These are phyloP conservation scores for Eubasilissa regina DNA, from an alignment of 1,140 invertebrate species.

Conservation along the genomic window DNA sequence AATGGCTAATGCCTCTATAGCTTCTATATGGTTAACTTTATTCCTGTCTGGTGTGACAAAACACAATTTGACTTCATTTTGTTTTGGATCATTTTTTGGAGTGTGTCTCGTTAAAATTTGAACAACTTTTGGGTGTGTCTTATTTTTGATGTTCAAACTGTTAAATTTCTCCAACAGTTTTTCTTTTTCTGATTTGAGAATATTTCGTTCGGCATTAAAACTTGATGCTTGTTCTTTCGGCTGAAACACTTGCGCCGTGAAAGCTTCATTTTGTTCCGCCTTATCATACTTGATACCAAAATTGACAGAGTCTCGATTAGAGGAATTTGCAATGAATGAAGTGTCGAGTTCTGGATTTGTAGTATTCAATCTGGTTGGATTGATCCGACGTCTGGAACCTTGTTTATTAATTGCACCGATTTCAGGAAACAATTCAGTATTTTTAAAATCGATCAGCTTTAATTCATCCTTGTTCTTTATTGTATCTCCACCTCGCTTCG, in stretches of 20 bases:
- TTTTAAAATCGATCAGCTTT: conserved; percentile 65
- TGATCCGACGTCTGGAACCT: conserved; percentile 66
- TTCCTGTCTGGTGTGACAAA: conserved; percentile 63
- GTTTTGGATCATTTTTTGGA: background rate
- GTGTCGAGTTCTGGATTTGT: conserved; percentile 63
- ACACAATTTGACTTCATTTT: conserved; percentile 63
- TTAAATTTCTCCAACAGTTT: conserved; percentile 72
- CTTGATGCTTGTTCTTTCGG: conserved; percentile 64
- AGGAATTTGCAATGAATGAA: conserved; percentile 63
- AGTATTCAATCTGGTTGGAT: conserved; percentile 67
- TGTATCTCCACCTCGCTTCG: conserved; percentile 55
- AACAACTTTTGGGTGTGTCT: conserved; percentile 33
- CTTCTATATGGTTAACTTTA: conserved; percentile 64
- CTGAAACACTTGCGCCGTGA: conserved; percentile 65
- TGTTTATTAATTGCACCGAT: conserved; percentile 64
- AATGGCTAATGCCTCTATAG: conserved; percentile 65
- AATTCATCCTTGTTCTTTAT: conserved; percentile 58
- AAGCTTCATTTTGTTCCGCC: conserved; percentile 64
- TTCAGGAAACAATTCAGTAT: conserved; percentile 67
- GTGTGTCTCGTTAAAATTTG: conserved; percentile 30
- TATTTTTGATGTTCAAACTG: conserved; percentile 63
- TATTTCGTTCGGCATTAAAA: conserved; percentile 67
- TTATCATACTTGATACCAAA: conserved; percentile 57
- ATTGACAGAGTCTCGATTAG: conserved; percentile 59
- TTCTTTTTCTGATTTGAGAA: conserved; percentile 67